These are phyloP conservation scores for Anarrhichthys ocellatus DNA, from an alignment of 2,113 vertebrate genomes.

Conservation along the genomic window DNA sequence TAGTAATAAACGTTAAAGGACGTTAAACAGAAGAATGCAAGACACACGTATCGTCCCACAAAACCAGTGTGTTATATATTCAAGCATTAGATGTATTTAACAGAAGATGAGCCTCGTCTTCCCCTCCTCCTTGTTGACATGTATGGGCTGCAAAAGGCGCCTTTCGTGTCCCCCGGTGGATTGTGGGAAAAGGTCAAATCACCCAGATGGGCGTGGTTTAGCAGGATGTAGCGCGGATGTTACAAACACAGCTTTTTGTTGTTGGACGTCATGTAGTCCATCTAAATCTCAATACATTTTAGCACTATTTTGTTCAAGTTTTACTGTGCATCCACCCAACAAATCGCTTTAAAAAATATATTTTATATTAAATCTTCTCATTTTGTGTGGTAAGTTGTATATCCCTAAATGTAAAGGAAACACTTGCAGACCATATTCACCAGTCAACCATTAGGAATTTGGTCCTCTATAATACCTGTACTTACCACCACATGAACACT, in stretches of 20 bases:
- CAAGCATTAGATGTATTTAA: neutral
- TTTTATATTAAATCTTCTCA: neutral
- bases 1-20: too few relatives aligned
- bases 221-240: neutral
- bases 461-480: too few relatives aligned
- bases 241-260: neutral
- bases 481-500: too few relatives aligned
- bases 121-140: slow-evolving; percentile 11
- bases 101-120: rapidly evolving
- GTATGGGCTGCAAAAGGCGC: slow-evolving; percentile 69
- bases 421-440: neutral
- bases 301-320: neutral
- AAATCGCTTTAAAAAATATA: too few relatives aligned
- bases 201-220: neutral
- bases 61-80: too few relatives aligned
- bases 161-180: slow-evolving; percentile 50
- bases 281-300: neutral
- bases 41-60: neutral
- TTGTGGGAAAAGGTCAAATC: slow-evolving; percentile 68
- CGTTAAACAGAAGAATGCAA: neutral
- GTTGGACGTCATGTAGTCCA: neutral
- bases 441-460: neutral
- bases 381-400: neutral
- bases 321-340: too few relatives aligned
- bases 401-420: neutral